A percentile compares a stretch with the other conserved stretches of the same genome.
Conservation (phyloP, 2,797 vertebrate genomes). For the Sus cebifrons region DNA sequence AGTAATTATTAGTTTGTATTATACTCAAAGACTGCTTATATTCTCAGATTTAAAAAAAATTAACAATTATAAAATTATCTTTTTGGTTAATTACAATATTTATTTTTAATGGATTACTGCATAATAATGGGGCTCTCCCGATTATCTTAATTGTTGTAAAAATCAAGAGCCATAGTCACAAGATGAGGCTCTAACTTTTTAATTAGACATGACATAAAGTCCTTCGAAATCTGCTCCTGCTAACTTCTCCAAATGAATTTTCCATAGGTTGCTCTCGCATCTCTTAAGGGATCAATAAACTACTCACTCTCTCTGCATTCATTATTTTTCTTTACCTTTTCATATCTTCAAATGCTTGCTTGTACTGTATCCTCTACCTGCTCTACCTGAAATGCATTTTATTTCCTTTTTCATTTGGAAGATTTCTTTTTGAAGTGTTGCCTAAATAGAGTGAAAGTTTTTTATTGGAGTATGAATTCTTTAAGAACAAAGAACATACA, state of each 20-base stretch:
- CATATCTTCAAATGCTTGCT: background rate
- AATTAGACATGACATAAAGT: background rate
- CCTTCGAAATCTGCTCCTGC: background rate
- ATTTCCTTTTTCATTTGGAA: background rate
- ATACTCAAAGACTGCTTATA: background rate
- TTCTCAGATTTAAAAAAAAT: background rate
- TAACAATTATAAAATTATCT: background rate
- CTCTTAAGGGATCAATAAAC: background rate
- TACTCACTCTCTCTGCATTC: background rate
- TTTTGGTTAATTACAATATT: background rate
- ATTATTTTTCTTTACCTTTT: background rate
- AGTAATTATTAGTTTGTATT: background rate
- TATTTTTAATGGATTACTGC: background rate
- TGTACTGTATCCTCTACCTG: background rate
- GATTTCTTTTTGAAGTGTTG: background rate
- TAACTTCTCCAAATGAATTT: slow-evolving; percentile 23
- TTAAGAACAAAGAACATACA: background rate
- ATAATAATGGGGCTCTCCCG: background rate
- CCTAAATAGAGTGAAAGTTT: background rate
- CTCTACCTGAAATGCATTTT: background rate
- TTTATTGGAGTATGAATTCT: background rate
- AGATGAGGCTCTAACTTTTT: background rate
- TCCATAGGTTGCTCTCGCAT: fast-evolving
- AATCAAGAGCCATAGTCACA: background rate
- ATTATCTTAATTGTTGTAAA: background rate